phyloP scores from a whole-genome alignment of 2,888 invertebrate genomes.

The Pherbina coryleti region DNA sequence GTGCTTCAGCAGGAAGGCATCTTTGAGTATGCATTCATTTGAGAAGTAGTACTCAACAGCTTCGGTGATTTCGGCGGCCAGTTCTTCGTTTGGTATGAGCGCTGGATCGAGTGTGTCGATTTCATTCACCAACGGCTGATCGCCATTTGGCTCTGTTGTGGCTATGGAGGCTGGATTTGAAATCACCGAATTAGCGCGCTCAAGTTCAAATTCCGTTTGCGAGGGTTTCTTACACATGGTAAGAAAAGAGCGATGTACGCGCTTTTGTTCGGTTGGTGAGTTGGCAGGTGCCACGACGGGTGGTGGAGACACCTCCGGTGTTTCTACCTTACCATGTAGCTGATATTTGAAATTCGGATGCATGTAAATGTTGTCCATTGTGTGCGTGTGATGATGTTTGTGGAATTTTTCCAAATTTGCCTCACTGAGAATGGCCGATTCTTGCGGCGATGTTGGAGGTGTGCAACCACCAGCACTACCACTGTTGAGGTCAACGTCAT shows the following conservation, averaged over 20 bases:
- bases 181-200: slow-evolving; percentile 34
- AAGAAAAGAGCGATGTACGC: slow-evolving; percentile 61
- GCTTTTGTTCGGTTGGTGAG: slow-evolving; percentile 54
- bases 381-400: slow-evolving; percentile 53
- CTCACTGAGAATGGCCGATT: slow-evolving; percentile 57
- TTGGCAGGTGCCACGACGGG: slow-evolving; percentile 57
- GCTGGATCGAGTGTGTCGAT: slow-evolving; percentile 66
- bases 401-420: slow-evolving; percentile 65
- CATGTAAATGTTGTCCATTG: slow-evolving; percentile 62
- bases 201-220: slow-evolving; percentile 40
- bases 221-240: slow-evolving; percentile 55
- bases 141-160: slow-evolving; percentile 31
- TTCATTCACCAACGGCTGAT: slow-evolving; percentile 56
- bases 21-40: slow-evolving; percentile 94
- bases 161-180: slow-evolving; percentile 38
- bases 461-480: background rate
- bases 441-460: background rate
- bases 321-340: slow-evolving; percentile 35
- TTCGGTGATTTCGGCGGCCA: slow-evolving; percentile 82
- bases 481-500: slow-evolving; percentile 54
- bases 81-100: slow-evolving; percentile 78
- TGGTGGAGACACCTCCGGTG: slow-evolving; percentile 54
- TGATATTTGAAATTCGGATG: slow-evolving; percentile 62
- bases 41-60: slow-evolving; percentile 97
- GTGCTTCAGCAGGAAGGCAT: slow-evolving; percentile 94